Percentiles rank a stretch among this genome's conserved stretches.
These are phyloP conservation scores for Dynastes hyllus DNA, from an alignment of 2,888 invertebrate species.

Conservation along the genomic window DNA sequence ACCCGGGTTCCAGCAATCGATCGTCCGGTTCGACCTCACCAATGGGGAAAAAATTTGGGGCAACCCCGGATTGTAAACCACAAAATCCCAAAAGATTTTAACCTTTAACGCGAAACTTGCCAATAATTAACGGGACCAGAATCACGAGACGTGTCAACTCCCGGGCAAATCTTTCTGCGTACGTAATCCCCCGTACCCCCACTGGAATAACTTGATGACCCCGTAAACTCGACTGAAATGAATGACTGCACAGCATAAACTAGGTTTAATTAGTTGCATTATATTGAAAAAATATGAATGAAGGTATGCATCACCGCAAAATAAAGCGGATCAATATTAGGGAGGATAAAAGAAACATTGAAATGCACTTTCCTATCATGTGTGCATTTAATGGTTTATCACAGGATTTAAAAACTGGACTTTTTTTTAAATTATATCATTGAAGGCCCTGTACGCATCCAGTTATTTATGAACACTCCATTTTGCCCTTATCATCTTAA, in stretches of 20 bases:
- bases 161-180: no score
- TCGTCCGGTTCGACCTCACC: conserved; percentile 51
- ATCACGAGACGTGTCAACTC: neutral
- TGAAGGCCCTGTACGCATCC: conserved; percentile 50
- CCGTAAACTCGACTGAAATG: conserved; percentile 10
- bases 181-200: neutral
- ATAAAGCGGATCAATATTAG: neutral
- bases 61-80: conserved; percentile 44
- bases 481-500: conserved; percentile 48
- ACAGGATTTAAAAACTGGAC: conserved; percentile 27
- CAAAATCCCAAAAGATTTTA: neutral
- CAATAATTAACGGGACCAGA: neutral
- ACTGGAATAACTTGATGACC: conserved; percentile 16
- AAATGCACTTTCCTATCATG: neutral
- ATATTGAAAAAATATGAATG: neutral
- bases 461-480: no score
- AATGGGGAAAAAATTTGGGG: conserved; percentile 51
- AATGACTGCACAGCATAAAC: neutral
- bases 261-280: neutral
- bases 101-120: neutral
- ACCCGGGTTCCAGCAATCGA: conserved; percentile 53
- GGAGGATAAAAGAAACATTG: neutral
- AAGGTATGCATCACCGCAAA: neutral
- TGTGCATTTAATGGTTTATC: neutral
- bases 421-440: conserved; percentile 43